phyloP scores from a whole-genome alignment of 2,888 invertebrate species.

The Chloroclysta siterata region DNA sequence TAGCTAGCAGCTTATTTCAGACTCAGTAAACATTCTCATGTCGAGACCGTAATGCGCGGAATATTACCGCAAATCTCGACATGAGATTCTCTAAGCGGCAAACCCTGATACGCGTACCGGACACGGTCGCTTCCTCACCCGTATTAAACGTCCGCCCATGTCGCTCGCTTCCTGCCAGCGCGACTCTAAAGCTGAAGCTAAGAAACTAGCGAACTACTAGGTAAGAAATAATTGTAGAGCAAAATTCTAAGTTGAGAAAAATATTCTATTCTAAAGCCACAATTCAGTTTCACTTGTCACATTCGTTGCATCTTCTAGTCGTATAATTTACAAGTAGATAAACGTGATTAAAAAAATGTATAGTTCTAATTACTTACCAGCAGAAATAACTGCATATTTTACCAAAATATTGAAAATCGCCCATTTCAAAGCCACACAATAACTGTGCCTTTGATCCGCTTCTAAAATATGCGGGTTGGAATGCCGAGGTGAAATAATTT shows the following conservation, averaged over 20 bases:
- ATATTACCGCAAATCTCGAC: conserved; percentile 36
- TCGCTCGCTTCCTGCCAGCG: conserved; percentile 52
- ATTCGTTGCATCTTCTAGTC: neutral
- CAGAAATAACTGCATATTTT: neutral
- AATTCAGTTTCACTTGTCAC: neutral
- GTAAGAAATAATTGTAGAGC: neutral
- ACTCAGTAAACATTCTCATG: conserved; percentile 29
- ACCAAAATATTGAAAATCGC: conserved; percentile 32
- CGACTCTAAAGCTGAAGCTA: conserved; percentile 23
- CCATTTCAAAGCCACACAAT: conserved; percentile 47
- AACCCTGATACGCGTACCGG: conserved; percentile 46
- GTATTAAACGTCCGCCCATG: conserved; percentile 56
- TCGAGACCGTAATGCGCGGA: conserved; percentile 22
- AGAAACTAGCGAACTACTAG: conserved; percentile 18
- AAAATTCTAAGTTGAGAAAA: neutral
- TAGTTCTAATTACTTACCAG: no score
- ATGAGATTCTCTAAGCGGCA: conserved; percentile 33
- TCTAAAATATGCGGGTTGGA: conserved; percentile 31
- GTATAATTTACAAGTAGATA: neutral
- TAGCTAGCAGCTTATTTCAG: conserved; percentile 10
- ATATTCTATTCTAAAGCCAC: neutral
- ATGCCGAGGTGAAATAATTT: conserved; percentile 32
- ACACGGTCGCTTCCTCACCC: conserved; percentile 56
- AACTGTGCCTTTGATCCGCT: conserved; percentile 62
- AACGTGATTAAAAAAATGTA: no score